Evolutionary conservation across 2,888 invertebrate species (phyloP), one percentile per base, ranked within the genome.

Genomic region (Stenodera caucasica): DNA sequence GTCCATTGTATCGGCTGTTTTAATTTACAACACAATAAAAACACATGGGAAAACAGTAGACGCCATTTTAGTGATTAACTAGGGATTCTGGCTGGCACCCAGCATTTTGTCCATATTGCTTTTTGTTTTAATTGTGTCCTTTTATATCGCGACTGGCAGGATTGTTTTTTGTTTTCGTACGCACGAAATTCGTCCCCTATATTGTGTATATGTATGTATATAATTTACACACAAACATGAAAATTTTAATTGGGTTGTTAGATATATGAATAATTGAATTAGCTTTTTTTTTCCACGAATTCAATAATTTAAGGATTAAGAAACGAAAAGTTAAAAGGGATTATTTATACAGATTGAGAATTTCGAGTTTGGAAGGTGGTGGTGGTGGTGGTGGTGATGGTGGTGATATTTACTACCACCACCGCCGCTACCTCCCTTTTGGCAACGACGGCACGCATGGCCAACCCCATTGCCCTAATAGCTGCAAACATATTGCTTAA

Each of bases 21-120:
- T 80, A 80, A 80, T 81, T 80, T 81, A 78, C 80, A 80, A 79
- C 78, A 81, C 80, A 81, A 81, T 81, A 80, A 81, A 81, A 81
- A 81, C 81, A 81, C 81, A 80, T 80, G 81, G 81, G 81, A 81
- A 80, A 81, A 81, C 80, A 80, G 80, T 80, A 80, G 81, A 80
- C 80, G 81, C 80, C 81, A 80, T 80, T 81, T 81, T 78, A 81
- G 78, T 81, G 81, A 81, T 81, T 81, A 81, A 80, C 81, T 80
- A 76, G 80, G 80, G 80, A 80, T 79, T 77, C 78, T 76, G 77
- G 76, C 77, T 72, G 77, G 75, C 75, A 74, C 73, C 69, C 40
- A 18, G 75, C 75, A 75, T 77, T 77, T 77, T 78, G 78, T 78
- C 75, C 77, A 75, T 78, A 79, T 79, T 77, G 79, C 78, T 79